Base-by-base conservation (phyloP, 2,113 vertebrate species). In the Ginglymostoma cirratum region DNA sequence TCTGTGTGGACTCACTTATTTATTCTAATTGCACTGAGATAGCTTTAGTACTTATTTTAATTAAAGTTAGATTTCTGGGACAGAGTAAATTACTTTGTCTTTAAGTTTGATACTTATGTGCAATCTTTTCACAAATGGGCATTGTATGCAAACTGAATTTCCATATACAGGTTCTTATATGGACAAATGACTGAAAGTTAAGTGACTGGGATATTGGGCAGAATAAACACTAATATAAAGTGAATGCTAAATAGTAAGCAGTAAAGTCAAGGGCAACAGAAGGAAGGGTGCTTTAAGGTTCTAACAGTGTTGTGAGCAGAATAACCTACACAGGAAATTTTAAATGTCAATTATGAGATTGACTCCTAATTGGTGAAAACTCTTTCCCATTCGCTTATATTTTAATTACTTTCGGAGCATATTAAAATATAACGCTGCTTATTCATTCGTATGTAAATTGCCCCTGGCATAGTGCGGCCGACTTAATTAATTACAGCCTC, bases 401-500 rank as follows among this genome's bases (percentile, higher is more conserved):
- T 34, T 90, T 65, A 90, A 34, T 90, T 55, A 90, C 52, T 52
- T 90, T 61, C 52, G 34, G 61, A 90, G 52, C 27, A 34, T 17
- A 61, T 90, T 90, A 30, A 90, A 90, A 90, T 87, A 2, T 61
- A 90, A 61, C 34, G 87, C 52, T 90, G 87, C 52, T 65, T 61
- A 61, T 55, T 90, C 55, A 30, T 61, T 61, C 30, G 27, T 61
- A 55, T 55, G 48, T 90, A 90, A 83, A 90, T 90, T 17, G 52
- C 52, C 21, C 24, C 48, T 61, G 87, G 48, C 87, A 34, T 61
- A 34, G 12, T 55, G 14, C 24, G 24, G 85, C 6, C 48, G 8
- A 65, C 48, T 90, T 90, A 90, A 90, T 90, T 90, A 90, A 90
- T 61, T 90, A 55, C 52, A 90, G 87, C 52, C 87, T 90, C 27